A percentile compares a stretch with the other conserved stretches of the same genome.
These are phyloP conservation scores for Aeoliscus strigatus DNA, from an alignment of 2,797 vertebrate species.

Conservation along the genomic window DNA sequence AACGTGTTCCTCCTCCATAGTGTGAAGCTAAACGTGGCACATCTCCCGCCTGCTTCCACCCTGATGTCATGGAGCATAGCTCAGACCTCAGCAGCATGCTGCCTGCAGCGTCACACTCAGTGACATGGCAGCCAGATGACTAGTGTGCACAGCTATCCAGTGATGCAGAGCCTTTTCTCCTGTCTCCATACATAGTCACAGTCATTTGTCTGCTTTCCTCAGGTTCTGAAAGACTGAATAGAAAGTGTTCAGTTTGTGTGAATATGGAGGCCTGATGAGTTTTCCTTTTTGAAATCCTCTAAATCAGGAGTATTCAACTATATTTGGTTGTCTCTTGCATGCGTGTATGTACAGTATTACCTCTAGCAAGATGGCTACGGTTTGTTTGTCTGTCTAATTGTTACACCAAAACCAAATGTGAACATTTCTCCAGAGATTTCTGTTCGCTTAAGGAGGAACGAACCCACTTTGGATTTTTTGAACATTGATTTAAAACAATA, in stretches of 20 bases:
- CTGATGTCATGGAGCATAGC: slow-evolving; percentile 62
- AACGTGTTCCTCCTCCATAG: slow-evolving; percentile 31
- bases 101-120: slow-evolving; percentile 29
- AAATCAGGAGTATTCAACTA: no score
- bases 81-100: slow-evolving; percentile 52
- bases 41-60: slow-evolving; percentile 52
- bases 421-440: no score
- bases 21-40: slow-evolving; percentile 36
- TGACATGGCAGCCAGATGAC: slow-evolving; percentile 61
- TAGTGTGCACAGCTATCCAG: slow-evolving; percentile 43
- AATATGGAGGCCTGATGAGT: background rate
- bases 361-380: no score
- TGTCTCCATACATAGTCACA: slow-evolving; percentile 55
- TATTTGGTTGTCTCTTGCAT: no score
- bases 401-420: no score
- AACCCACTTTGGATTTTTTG: no score
- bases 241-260: background rate
- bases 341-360: no score
- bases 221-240: no score
- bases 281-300: no score
- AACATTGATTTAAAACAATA: no score
- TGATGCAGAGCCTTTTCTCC: slow-evolving; percentile 39
- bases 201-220: slow-evolving; percentile 1
- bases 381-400: no score
- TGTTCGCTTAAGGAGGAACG: no score